Evolutionary conservation across 2,888 invertebrate species (phyloP), one percentile per base, ranked within the genome.

Genomic region (Pseudoips prasinana): DNA sequence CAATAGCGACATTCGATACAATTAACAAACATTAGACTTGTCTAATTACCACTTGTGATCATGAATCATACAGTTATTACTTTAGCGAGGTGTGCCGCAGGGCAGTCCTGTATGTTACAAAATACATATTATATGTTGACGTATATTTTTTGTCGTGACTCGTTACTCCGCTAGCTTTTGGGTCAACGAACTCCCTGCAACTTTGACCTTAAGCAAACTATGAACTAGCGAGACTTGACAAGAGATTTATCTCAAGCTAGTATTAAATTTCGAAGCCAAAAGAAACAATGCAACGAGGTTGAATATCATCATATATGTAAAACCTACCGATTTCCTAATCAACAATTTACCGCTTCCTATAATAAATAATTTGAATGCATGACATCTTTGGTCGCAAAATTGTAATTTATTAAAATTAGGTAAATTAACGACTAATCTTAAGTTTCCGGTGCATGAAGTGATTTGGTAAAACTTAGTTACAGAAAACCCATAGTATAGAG

Each of bases 131-230:
- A 36, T 27, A 28, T 28, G 22, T 25, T 24, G 17, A 22, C 14
- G 23, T n/a, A 10, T 24, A 29, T 23, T 36, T 46, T 47, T 39
- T 49, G 52, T 52, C 58, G 58, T 58, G 58, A 57, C 57, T 25
- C 20, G 48, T 22, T 39, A 7, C 25, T 36, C 10, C 17, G 10
- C 32, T 22, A 19, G 36, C 29, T 39, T 46, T 36, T 24, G 17
- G 59, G 46, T 57, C 57, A 53, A 42, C n/a, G 48, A 53, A 52
- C 57, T 46, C 23, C 37, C 22, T 24, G 33, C 37, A 33, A 30
- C 31, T 33, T 25, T 55, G 52, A 54, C 46, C 46, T 38, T 18
- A 39, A 18, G 22, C 28, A 39, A 17, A 26, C 29, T 32, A 33
- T 22, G 18, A 33, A 28, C 20, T 19, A 10, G 26, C 24, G 10